Base-by-base conservation (phyloP, 1,140 invertebrate species). In the Medauroidea extradentata region DNA sequence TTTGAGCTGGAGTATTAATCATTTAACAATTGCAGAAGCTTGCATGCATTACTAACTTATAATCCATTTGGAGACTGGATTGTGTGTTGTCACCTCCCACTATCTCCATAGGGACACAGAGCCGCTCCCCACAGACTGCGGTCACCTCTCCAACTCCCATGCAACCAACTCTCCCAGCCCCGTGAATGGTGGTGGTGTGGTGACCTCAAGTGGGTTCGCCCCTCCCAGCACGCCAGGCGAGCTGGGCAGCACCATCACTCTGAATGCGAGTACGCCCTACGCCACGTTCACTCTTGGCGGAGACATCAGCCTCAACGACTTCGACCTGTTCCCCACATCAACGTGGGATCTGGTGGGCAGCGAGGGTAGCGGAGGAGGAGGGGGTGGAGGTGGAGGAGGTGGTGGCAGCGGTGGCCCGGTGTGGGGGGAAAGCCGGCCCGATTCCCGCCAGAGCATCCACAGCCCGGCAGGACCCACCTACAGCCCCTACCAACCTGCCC, bases 371-470 rank as follows among this genome's bases (percentile, higher is more conserved):
- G 39, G 46, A 18, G 51, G 57, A 60, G 56, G 62, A 66, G 60
- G 63, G 68, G 25, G 59, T 73, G 76, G 73, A 62, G 46, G 52
- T n/a, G n/a, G n/a, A n/a, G n/a, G 11, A 41, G 11, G 16, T 41
- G 39, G n/a, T n/a, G n/a, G n/a, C n/a, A n/a, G n/a, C n/a, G n/a
- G n/a, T n/a, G 38, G 38, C 19, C 44, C 53, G 3, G 29, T 24
- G n/a, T 63, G 66, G 67, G 46, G 60, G 56, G 70, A 78, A 51
- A 34, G 29, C 11, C 69, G 83, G 62, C 78, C 81, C 5, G 82
- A 83, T 52, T 86, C 84, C 19, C 77, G 84, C 43, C 78, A 81
- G 53, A 81, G 79, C 65, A 72, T 76, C 78, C 25, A 76, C 79
- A 21, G 77, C 80, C 3, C 73, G 79, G 24, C 76, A 76, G 77